Evolutionary conservation across 2,797 vertebrate species (phyloP).

Genomic region (Notamacropus eugenii): DNA sequence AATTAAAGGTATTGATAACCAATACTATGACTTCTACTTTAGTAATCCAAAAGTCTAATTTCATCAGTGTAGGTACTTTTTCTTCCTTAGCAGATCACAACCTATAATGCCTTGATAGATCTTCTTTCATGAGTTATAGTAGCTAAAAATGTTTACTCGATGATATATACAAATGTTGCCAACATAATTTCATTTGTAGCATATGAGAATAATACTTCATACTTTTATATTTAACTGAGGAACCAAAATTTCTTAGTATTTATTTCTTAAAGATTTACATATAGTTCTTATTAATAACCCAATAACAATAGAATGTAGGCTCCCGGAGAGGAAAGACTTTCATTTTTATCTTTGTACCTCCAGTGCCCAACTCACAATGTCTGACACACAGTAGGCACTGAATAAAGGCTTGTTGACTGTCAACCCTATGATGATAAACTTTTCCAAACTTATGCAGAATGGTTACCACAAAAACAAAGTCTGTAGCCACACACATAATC

Average conservation of each 20-base stretch:
- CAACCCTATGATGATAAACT: neutral
- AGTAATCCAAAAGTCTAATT: neutral
- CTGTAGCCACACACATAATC: neutral
- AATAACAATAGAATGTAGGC: neutral
- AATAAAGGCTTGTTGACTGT: neutral
- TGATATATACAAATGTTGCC: neutral
- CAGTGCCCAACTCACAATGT: too few species aligned
- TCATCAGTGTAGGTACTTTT: neutral
- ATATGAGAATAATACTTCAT: neutral
- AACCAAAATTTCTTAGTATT: neutral
- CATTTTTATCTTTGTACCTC: neutral
- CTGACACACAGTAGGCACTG: neutral
- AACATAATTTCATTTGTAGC: conserved; percentile 2
- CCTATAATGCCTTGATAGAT: neutral
- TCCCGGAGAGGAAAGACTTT: neutral
- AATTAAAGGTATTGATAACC: neutral
- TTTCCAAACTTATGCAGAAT: neutral
- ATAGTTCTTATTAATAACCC: neutral
- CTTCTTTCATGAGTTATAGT: neutral
- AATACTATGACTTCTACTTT: neutral
- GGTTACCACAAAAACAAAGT: neutral
- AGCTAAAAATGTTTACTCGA: neutral
- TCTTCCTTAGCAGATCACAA: neutral
- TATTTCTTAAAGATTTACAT: neutral
- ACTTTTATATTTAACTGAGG: neutral